A percentile compares a stretch with the other conserved stretches of the same genome.
These are phyloP conservation scores for Chinchilla lanigera DNA, from an alignment of 2,113 vertebrate species.

Conservation along the genomic window DNA sequence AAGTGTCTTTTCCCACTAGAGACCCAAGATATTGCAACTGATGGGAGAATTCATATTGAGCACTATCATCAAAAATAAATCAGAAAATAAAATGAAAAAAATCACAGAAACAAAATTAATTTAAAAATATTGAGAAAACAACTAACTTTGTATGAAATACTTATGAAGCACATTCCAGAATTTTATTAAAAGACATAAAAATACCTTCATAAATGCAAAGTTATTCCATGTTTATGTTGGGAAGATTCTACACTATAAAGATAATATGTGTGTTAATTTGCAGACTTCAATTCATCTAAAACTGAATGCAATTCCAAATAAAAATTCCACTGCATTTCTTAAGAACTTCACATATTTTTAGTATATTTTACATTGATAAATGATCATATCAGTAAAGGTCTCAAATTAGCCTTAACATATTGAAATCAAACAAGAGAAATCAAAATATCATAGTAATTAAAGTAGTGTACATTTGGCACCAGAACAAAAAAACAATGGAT, in stretches of 20 bases:
- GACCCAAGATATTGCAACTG: background rate
- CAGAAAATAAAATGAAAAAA: slow-evolving; percentile 30
- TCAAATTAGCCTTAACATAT: slow-evolving; percentile 47
- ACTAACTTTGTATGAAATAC: slow-evolving; percentile 48
- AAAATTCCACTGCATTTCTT: background rate
- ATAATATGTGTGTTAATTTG: slow-evolving; percentile 55
- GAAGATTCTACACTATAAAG: slow-evolving; percentile 11
- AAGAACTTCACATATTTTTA: background rate
- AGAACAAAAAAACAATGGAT: background rate
- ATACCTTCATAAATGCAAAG: slow-evolving; percentile 62
- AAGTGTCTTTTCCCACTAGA: background rate
- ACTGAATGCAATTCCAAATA: slow-evolving; percentile 27
- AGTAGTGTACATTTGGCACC: background rate
- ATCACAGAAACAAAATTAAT: slow-evolving; percentile 47
- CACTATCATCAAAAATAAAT: slow-evolving; percentile 39
- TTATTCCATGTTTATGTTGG: slow-evolving; percentile 53
- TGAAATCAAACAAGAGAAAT: slow-evolving; percentile 24
- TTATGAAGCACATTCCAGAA: slow-evolving; percentile 62
- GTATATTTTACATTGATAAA: slow-evolving; percentile 18
- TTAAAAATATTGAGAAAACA: slow-evolving; percentile 60
- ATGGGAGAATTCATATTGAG: background rate
- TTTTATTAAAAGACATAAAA: slow-evolving; percentile 68
- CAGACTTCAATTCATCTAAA: slow-evolving; percentile 54
- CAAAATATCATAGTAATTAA: slow-evolving; percentile 25
- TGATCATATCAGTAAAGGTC: background rate